phyloP scores from a whole-genome alignment of 2,797 vertebrate species.

The Propithecus perrieri region DNA sequence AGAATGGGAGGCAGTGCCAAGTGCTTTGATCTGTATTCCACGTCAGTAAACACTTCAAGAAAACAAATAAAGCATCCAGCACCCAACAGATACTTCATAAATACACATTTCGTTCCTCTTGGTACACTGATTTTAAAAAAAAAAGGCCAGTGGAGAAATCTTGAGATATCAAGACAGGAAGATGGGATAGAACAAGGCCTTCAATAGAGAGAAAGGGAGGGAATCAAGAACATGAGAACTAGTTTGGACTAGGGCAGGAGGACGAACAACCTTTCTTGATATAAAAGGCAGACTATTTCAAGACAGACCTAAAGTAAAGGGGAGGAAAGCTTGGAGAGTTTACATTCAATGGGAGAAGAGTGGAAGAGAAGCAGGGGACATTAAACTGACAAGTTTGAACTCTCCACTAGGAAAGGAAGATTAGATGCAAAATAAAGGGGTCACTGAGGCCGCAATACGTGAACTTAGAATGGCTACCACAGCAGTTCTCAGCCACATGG shows the following conservation, averaged over 20 bases:
- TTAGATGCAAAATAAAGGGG: not conserved
- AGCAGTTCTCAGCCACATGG: not conserved
- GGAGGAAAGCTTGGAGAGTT: not conserved
- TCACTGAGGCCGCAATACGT: not conserved
- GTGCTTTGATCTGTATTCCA: not conserved
- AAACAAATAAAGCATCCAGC: not conserved
- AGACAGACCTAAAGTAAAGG: constrained; percentile 7
- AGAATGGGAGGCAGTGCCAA: not conserved
- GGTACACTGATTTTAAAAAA: not conserved
- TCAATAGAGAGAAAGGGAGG: not conserved
- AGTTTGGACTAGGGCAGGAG: not conserved
- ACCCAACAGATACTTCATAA: not conserved
- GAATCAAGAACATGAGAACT: not conserved
- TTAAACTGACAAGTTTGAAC: not conserved
- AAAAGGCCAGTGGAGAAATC: not conserved
- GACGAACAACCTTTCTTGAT: not conserved
- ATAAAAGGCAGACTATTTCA: not conserved
- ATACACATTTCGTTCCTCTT: not conserved
- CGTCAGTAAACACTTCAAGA: not conserved
- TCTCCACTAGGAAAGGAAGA: not conserved
- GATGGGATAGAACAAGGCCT: not conserved
- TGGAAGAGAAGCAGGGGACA: not conserved
- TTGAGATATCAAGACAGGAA: not conserved
- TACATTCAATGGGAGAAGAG: not conserved
- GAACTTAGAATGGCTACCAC: not conserved